Evolutionary conservation across 2,797 vertebrate genomes (phyloP), one percentile per base, ranked within the genome.

Genomic region (Sylvilagus floridanus): DNA sequence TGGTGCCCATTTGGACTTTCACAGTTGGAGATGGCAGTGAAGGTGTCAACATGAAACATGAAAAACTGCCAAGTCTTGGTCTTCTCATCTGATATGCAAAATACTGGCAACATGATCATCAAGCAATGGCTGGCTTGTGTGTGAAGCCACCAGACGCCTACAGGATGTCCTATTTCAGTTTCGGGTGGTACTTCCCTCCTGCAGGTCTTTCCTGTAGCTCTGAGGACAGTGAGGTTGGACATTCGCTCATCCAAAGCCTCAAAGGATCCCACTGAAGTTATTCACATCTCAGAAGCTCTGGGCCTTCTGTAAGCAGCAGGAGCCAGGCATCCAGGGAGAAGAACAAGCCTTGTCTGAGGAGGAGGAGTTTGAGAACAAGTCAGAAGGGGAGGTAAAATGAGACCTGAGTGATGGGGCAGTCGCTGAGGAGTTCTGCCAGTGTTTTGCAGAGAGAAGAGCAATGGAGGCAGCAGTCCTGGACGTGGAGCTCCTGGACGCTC

Each of bases 331-430:
- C 60, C 1, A 60, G 22, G 95, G 91, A 9, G 63, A 81, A 0
- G 96, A 97, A 0, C 81, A 72, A 2, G 95, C 90, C 26, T 97
- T 95, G 0, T 91, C 96, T 75, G 13, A 91, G 2, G 97, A 98
- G 60, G 96, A 96, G 11, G 91, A 92, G 35, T 97, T 97, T 26
- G 6, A 93, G 68, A 97, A 97, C 0, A 98, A 98, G 96, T 99
- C 98, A 0, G 98, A 98, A 10, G 98, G 98, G 75, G 98, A 99
- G 90, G 98, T 99, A 28, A 99, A 99, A 73, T 99, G 98, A 60
- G 98, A 99, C 5, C 97, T 99, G 95, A 99, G 98, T 97, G 98
- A 99, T 98, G 99, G 99, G 99, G 99, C 99, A 96, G 99, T 99
- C 97, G 99, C 99, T 0, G 98, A 99, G 68, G 99, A 99, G 96